Percentiles rank a stretch among this genome's conserved stretches.
phyloP scores from a whole-genome alignment of 2,888 invertebrate genomes.

The Pterobdella sp. region DNA sequence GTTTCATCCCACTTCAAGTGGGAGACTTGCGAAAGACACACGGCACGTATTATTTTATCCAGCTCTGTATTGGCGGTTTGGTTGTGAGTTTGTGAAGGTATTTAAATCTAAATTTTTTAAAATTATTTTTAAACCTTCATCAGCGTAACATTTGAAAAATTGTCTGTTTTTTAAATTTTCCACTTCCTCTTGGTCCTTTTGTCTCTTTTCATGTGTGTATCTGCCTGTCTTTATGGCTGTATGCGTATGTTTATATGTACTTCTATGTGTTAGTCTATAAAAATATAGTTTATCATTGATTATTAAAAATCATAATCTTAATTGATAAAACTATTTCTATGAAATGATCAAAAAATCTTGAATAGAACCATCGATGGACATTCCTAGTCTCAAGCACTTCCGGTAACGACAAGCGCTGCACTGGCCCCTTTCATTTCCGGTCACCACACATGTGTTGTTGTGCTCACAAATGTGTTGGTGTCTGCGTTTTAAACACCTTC shows the following conservation, averaged over 20 bases:
- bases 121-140: too few relatives aligned
- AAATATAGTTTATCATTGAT: too few relatives aligned
- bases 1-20: background rate
- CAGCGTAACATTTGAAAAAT: background rate
- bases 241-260: constrained; percentile 32
- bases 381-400: constrained; percentile 46
- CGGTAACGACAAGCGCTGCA: constrained; percentile 46
- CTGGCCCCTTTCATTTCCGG: constrained; percentile 43
- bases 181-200: constrained; percentile 45
- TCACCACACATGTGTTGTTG: constrained; percentile 40
- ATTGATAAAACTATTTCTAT: too few relatives aligned
- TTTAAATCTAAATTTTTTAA: too few relatives aligned
- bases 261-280: too few relatives aligned
- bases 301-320: too few relatives aligned
- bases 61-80: constrained; percentile 14
- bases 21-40: background rate
- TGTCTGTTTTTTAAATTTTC: constrained; percentile 39
- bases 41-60: background rate
- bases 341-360: too few relatives aligned
- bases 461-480: constrained; percentile 43
- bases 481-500: constrained; percentile 45
- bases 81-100: too few relatives aligned
- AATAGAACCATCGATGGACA: constrained; percentile 46
- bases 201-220: constrained; percentile 47
- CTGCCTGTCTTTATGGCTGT: constrained; percentile 49